Evolutionary conservation across 2,888 invertebrate species (phyloP), one percentile per base, ranked within the genome.

Genomic region (Gastracanthus pulcherrimus): DNA sequence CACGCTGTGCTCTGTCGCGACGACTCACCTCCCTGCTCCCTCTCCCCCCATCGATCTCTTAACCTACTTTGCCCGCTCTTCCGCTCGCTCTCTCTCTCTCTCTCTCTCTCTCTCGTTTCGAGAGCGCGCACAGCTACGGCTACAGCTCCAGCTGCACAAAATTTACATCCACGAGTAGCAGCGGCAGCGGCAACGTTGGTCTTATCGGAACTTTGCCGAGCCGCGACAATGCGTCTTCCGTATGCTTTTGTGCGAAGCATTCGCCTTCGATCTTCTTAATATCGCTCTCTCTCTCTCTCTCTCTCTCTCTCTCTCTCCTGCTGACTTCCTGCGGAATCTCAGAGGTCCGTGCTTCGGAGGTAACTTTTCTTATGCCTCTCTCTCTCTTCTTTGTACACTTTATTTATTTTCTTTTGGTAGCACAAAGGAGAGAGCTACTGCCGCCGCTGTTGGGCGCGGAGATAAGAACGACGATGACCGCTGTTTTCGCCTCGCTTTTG

Each of bases 11-110:
- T 13, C 45, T 45, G 16, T 13, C 45, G 45, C 16, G 45, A n/a
- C 11, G 11, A n/a, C 45, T 13, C 45, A 19, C n/a, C 51, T 41
- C 13, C 36, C 48, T 69, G 23, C 11, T 16, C 41, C 69, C 41
- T 16, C 66, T 16, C 41, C n/a, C n/a, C 31, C 26, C 80, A 80
- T 80, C 76, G 80, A 80, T 80, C 80, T 80, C 76, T 80, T 76
- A 80, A 80, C 80, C 80, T 76, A 80, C 80, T 76, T 80, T 16
- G 13, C 26, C 9, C 26, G 34, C 64, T n/a, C n/a, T n/a, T n/a
- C n/a, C n/a, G n/a, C n/a, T n/a, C n/a, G n/a, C n/a, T n/a, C n/a
- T n/a, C n/a, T n/a, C n/a, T n/a, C n/a, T n/a, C n/a, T n/a, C n/a
- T n/a, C n/a, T n/a, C n/a, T n/a, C n/a, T n/a, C n/a, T n/a, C n/a